Base-by-base conservation (phyloP, 2,113 vertebrate species). In the Tympanuchus pallidicinctus region DNA sequence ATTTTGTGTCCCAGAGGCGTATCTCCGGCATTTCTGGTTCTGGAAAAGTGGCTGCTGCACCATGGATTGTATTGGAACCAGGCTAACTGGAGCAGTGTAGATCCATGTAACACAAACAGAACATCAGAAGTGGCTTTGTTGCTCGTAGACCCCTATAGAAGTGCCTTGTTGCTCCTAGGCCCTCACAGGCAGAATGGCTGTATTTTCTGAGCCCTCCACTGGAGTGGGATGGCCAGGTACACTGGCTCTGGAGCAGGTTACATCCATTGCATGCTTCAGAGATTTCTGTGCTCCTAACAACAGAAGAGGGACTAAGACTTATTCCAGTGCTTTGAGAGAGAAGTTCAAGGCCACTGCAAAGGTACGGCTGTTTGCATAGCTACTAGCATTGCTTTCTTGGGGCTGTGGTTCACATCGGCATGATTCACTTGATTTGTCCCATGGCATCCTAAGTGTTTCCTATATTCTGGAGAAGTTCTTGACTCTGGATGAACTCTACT, bases 141-240 rank as follows among this genome's bases (percentile, higher is more conserved):
- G 6, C 43, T 28, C 18, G 32, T 28, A 27, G 48, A 12, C 9
- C 5, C 56, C 10, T 19, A 19, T n/a, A n/a, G 20, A n/a, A 0
- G 0, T 42, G 40, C 25, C 56, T 94, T 80, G 54, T 27, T 50
- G 5, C 45, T 27, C 22, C 21, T 27, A 34, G 60, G 11, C 8
- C 6, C 36, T 42, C 40, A 17, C 1, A 11, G 75, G 18, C 32
- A 47, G 30, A 3, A 0, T 45, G 50, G 8, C 22, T 48, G 4
- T 75, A 19, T 73, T 66, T 57, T 27, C 36, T 24, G 40, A 48
- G 54, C 22, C 10, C 5, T 27, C 7, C 17, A 10, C 57, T 74
- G 42, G 12, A 45, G 24, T 24, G 30, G 75, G 43, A 40, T 80
- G 75, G 48, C 47, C 47, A 18, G 54, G 10, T 2, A 1, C 56